These are phyloP conservation scores for Talpa occidentalis DNA, from an alignment of 2,113 vertebrate species.

Conservation along the genomic window DNA sequence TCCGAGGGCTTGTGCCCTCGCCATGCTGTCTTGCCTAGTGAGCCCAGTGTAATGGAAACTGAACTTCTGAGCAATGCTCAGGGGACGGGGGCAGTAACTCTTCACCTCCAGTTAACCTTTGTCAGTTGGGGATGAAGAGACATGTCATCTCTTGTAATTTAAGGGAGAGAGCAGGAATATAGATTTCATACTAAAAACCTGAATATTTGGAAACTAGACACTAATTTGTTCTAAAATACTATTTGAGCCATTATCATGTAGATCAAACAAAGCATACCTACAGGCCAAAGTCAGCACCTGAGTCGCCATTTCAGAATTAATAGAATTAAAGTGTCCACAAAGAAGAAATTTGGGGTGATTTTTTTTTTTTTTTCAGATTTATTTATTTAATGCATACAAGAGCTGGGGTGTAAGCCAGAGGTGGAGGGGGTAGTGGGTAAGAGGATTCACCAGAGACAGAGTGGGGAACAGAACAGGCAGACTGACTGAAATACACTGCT, in stretches of 20 bases:
- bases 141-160: neutral
- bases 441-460: too few relatives aligned
- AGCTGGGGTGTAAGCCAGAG: too few relatives aligned
- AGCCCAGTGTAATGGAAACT: neutral
- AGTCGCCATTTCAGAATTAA: neutral
- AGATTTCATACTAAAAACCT: constrained; percentile 10
- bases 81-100: neutral
- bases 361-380: too few relatives aligned
- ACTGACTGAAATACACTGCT: too few relatives aligned
- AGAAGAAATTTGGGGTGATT: neutral
- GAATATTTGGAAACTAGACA: constrained; percentile 21
- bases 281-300: neutral
- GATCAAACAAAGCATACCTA: neutral
- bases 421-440: too few relatives aligned
- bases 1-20: neutral
- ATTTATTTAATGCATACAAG: too few relatives aligned
- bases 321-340: neutral
- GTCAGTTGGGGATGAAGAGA: neutral
- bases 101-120: neutral
- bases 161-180: neutral
- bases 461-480: too few relatives aligned
- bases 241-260: neutral
- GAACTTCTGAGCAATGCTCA: neutral
- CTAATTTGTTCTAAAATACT: constrained; percentile 15
- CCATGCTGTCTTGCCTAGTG: neutral